Evolutionary conservation across 1,140 invertebrate species (phyloP).

Genomic region (Calosoma granatense): DNA sequence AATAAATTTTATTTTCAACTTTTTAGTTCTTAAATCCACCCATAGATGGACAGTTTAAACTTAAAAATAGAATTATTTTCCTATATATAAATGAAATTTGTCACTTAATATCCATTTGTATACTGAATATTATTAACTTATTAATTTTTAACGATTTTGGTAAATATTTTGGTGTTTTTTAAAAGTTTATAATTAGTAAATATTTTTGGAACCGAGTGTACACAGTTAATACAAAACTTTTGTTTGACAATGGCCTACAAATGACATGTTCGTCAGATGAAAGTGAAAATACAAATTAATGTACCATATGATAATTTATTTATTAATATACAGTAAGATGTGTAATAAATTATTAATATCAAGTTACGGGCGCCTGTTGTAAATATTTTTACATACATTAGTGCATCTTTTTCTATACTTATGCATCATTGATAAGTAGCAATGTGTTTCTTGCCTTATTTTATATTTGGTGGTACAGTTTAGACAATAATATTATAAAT

Average conservation of each 20-base stretch:
- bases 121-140: no score
- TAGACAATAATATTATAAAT: conserved; percentile 18
- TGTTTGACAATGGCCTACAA: conserved; percentile 7
- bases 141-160: no score
- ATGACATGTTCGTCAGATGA: neutral
- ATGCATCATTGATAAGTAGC: neutral
- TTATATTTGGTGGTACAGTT: neutral
- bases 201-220: no score
- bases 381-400: neutral
- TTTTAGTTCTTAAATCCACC: no score
- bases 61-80: no score
- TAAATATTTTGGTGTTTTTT: no score
- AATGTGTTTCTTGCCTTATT: neutral
- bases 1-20: neutral
- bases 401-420: no score
- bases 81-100: no score
- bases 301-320: neutral
- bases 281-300: conserved; percentile 1
- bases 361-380: neutral
- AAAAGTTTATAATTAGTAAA: no score
- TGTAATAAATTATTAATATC: neutral
- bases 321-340: neutral
- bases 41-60: no score
- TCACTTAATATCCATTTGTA: no score
- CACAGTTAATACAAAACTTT: conserved; percentile 7